Evolutionary conservation across 2,888 invertebrate genomes (phyloP).

Genomic region (Ochlodes sylvanus): DNA sequence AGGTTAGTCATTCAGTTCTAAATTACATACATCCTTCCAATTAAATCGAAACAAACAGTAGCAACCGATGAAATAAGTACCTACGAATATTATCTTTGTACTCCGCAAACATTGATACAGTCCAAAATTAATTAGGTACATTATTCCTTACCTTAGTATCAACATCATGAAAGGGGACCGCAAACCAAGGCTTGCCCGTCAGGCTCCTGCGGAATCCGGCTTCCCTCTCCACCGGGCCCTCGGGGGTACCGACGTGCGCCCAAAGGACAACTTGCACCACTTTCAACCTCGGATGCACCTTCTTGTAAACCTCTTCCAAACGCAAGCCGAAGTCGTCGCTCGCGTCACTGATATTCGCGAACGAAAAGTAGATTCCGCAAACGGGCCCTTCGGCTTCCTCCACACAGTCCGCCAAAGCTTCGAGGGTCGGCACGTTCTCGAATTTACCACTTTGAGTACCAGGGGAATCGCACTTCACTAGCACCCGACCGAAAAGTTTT

Average conservation of each 20-base stretch:
- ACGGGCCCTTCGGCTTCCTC: slow-evolving; percentile 80
- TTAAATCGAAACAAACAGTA: no score
- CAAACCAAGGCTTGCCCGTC: slow-evolving; percentile 88
- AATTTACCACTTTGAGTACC: slow-evolving; percentile 75
- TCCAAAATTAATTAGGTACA: no score
- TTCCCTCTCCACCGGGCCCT: slow-evolving; percentile 87
- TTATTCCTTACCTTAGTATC: slow-evolving; percentile 86
- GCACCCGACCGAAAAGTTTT: slow-evolving; percentile 84
- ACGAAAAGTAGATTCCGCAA: slow-evolving; percentile 89
- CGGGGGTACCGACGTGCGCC: slow-evolving; percentile 85
- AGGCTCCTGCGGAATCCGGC: slow-evolving; percentile 86
- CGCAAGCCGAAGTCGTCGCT: slow-evolving; percentile 89
- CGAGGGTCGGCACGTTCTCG: slow-evolving; percentile 73
- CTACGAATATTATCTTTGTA: no score
- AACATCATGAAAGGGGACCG: slow-evolving; percentile 88
- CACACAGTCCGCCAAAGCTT: slow-evolving; percentile 74
- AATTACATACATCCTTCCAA: slow-evolving; percentile 1
- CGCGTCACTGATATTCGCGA: slow-evolving; percentile 88
- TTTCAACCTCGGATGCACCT: slow-evolving; percentile 80
- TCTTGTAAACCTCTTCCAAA: slow-evolving; percentile 84
- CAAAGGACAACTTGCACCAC: slow-evolving; percentile 89
- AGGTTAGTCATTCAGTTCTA: neutral
- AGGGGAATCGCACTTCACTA: slow-evolving; percentile 80
- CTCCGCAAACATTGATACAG: no score
- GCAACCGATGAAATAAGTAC: no score